phyloP scores from a whole-genome alignment of 2,888 invertebrate species.

The Agrochola macilenta region DNA sequence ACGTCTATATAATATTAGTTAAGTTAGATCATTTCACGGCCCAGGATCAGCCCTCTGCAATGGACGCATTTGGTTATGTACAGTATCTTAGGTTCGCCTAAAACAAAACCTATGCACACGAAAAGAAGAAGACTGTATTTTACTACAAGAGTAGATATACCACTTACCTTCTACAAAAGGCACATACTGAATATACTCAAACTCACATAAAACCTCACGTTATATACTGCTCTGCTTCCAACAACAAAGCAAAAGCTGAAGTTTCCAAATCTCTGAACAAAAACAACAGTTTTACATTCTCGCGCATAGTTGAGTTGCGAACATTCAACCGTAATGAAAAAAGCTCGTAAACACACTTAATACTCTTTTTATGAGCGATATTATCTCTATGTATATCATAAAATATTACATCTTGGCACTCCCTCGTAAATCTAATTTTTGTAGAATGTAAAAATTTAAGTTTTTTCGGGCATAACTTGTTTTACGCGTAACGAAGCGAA shows the following conservation, averaged over 20 bases:
- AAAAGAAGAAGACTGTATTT: not conserved
- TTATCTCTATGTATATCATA: conserved; percentile 63
- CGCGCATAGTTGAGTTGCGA: conserved; percentile 49
- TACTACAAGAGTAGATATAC: not conserved
- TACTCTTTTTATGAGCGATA: conserved; percentile 65
- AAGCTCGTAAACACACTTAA: conserved; percentile 61
- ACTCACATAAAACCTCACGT: conserved; percentile 6
- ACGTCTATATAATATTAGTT: no score
- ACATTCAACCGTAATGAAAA: conserved; percentile 60
- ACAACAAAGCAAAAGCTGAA: conserved; percentile 32
- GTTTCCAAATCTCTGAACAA: conserved; percentile 47
- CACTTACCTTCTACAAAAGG: not conserved
- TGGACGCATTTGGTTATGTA: not conserved
- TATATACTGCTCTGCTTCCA: conserved; percentile 6
- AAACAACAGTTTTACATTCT: conserved; percentile 51
- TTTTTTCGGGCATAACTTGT: conserved; percentile 18
- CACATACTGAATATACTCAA: not conserved
- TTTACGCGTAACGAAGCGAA: conserved; percentile 6
- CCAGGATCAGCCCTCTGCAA: not conserved
- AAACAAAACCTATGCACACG: not conserved
- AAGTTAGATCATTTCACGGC: not conserved
- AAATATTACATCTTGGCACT: conserved; percentile 55
- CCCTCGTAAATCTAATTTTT: conserved; percentile 62
- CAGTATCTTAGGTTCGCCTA: not conserved
- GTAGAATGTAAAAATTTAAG: conserved; percentile 48